Evolutionary conservation across 1,140 invertebrate species (phyloP), one percentile per base, ranked within the genome.

Genomic region (Heliothis virescens): DNA sequence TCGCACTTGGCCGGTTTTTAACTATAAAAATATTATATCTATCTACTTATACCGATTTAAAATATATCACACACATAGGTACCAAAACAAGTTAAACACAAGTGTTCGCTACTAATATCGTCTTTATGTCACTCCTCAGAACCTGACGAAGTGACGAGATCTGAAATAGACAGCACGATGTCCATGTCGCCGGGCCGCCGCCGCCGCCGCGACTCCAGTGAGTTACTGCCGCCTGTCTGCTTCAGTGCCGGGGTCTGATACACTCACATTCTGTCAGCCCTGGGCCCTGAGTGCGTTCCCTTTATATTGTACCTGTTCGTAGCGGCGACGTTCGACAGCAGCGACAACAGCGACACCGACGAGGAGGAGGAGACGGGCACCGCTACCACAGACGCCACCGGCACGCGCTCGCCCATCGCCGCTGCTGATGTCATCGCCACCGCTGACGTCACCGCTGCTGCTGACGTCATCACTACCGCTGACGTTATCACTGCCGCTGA

Each of bases 241-340:
- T 9, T 1, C 34, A 26, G 21, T 2, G 21, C 2, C 21, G 21
- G 21, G 21, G 21, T 7, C 34, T 41, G 34, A 41, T 9, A 9
- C 34, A 9, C 9, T 41, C 5, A 5, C 34, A 41, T 41, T 5
- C 34, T 9, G 34, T 41, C 34, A 41, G 34, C 34, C 34, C 5
- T 41, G 34, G 9, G 34, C 34, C 34, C 5, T 41, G 34, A 5
- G 34, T 9, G 34, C 9, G 34, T 41, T 5, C 34, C 5, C 34
- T 41, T 11, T 11, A 63, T 48, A 16, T 12, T 13, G 3, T 13
- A 1, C 16, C 18, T 2, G 15, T 12, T 21, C 18, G n/a, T 21
- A 92, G 91, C 79, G 18, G 89, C 86, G 7, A 92, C 92, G 9
- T 91, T 90, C 79, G 92, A 93, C 85, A 92, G 90, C 79, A 90